phyloP scores from a whole-genome alignment of 2,888 invertebrate genomes.

The Apeira syringaria region DNA sequence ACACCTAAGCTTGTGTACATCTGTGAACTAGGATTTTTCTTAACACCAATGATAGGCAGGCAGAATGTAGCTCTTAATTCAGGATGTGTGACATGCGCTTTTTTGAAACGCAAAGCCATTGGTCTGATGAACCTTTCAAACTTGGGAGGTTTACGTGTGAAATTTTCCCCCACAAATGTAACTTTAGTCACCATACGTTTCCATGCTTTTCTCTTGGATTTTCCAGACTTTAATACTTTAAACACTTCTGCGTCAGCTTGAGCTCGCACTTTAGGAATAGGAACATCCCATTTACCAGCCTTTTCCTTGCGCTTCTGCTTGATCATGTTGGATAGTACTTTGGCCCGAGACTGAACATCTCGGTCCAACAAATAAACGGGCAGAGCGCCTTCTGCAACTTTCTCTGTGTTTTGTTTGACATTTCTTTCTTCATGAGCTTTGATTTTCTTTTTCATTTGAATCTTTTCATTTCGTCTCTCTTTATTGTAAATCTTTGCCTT shows the following conservation, averaged over 20 bases:
- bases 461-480: conserved; percentile 98
- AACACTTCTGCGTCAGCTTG: conserved; percentile 99
- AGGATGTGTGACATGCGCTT: conserved; percentile 99
- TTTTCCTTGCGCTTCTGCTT: conserved; percentile 99
- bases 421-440: conserved; percentile 98
- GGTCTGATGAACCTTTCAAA: conserved; percentile 99
- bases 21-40: conserved; percentile 98
- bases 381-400: conserved; percentile 94
- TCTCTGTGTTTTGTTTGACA: conserved; percentile 92
- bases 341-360: conserved; percentile 96
- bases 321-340: conserved; percentile 99
- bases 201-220: conserved; percentile 97
- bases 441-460: conserved; percentile 99
- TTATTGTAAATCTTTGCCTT: conserved; percentile 99
- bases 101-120: conserved; percentile 97
- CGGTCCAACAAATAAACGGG: conserved; percentile 99
- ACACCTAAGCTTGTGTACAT: conserved; percentile 99
- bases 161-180: conserved; percentile 98
- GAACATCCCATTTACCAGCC: conserved; percentile 99
- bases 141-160: conserved; percentile 99
- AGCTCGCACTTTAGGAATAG: conserved; percentile 98
- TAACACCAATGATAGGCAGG: conserved; percentile 98
- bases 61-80: conserved; percentile 99
- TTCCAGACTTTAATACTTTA: conserved; percentile 95
- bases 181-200: conserved; percentile 99